Conservation (phyloP, 1,140 invertebrate species). For the Ectropis grisescens region DNA sequence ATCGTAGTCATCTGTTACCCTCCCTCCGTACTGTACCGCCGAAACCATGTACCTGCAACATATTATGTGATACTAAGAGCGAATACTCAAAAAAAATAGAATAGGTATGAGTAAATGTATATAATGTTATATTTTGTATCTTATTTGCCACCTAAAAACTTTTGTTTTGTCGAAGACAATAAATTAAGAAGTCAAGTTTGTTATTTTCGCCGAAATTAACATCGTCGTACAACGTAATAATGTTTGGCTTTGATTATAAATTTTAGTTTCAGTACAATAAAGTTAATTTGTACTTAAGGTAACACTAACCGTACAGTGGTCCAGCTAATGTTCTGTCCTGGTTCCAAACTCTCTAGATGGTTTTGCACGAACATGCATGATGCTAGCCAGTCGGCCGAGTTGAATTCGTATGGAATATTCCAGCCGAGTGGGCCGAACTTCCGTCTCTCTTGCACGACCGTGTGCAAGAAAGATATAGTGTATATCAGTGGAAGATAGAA, state of each 20-base stretch:
- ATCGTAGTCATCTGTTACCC: constrained; percentile 97
- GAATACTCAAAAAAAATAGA: too few species aligned
- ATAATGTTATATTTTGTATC: too few species aligned
- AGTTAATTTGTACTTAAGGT: too few species aligned
- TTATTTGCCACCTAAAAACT: too few species aligned
- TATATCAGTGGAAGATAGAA: constrained; percentile 90
- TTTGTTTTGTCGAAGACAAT: too few species aligned
- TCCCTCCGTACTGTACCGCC: constrained; percentile 97
- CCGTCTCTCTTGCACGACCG: constrained; percentile 87
- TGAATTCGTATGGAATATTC: constrained; percentile 96
- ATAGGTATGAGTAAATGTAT: too few species aligned
- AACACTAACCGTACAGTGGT: constrained; percentile 84
- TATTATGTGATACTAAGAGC: too few species aligned
- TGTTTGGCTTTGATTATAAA: too few species aligned
- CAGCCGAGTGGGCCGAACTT: constrained; percentile 94
- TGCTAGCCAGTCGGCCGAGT: constrained; percentile 90
- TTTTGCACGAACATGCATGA: constrained; percentile 94
- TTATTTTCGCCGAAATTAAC: too few species aligned
- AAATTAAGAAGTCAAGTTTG: too few species aligned
- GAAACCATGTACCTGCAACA: constrained; percentile 91
- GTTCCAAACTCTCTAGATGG: constrained; percentile 89
- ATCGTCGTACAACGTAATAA: too few species aligned
- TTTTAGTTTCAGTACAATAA: too few species aligned
- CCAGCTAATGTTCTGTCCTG: constrained; percentile 86
- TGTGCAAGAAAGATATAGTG: constrained; percentile 89